A percentile compares a stretch with the other conserved stretches of the same genome.
phyloP scores from a whole-genome alignment of 2,797 vertebrate species.

The Alosa sapidissima region DNA sequence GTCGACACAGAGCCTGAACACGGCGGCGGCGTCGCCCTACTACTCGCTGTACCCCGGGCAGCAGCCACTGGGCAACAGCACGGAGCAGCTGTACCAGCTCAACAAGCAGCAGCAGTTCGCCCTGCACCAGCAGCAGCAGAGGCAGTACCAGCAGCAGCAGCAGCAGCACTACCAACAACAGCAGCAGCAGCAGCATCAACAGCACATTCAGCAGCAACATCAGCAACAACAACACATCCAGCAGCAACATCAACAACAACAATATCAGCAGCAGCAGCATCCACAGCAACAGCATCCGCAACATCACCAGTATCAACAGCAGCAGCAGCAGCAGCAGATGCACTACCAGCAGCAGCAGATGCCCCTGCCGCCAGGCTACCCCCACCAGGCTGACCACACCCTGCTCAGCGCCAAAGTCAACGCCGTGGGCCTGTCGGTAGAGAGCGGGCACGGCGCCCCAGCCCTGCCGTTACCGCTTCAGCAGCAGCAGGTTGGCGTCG shows the following conservation, averaged over 20 bases:
- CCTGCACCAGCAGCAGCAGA: conserved; percentile 61
- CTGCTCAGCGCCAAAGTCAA: not conserved
- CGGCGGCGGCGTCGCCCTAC: conserved; percentile 70
- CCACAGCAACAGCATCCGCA: conserved; percentile 21
- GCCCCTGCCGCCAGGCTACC: conserved; percentile 45
- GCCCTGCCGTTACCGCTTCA: not conserved
- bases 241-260: conserved; percentile 37
- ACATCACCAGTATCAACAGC: conserved; percentile 31
- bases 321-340: conserved; percentile 21
- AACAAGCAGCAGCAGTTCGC: conserved; percentile 50
- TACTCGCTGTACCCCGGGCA: conserved; percentile 78
- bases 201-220: conserved; percentile 46
- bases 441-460: not conserved
- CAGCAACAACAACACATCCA: conserved; percentile 43
- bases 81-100: conserved; percentile 54
- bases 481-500: conserved; percentile 36
- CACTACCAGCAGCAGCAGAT: conserved; percentile 33
- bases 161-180: conserved; percentile 46
- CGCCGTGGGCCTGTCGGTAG: conserved; percentile 18
- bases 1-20: conserved; percentile 78
- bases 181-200: conserved; percentile 38
- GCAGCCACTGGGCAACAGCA: conserved; percentile 60
- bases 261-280: conserved; percentile 30
- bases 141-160: conserved; percentile 48
- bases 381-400: conserved; percentile 34